These are phyloP conservation scores for Microplitis demolitor DNA, from an alignment of 1,140 invertebrate genomes.

Conservation along the genomic window DNA sequence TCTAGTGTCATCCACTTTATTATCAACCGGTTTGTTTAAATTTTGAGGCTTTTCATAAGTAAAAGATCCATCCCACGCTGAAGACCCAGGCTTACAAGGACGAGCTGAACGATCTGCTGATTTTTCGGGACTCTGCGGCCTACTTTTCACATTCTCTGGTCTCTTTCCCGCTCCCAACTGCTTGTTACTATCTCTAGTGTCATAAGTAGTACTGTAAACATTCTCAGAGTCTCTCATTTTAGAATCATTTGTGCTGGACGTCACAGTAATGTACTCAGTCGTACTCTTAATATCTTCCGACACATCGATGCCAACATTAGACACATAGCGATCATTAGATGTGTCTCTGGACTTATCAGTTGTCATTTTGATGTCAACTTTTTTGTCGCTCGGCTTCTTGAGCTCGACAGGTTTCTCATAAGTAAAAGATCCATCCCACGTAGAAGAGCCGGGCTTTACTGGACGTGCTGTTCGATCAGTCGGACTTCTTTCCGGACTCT, in stretches of 20 bases:
- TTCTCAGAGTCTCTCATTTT: too few species aligned
- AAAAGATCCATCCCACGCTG: conserved; percentile 30
- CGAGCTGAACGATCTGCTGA: conserved; percentile 5
- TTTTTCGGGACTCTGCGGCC: conserved; percentile 27
- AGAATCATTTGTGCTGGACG: too few species aligned
- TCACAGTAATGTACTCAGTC: background rate
- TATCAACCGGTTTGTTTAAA: background rate
- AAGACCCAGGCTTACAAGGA: conserved; percentile 20
- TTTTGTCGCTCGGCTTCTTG: background rate
- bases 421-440: conserved; percentile 30
- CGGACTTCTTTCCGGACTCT: conserved; percentile 20
- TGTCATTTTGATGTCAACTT: background rate
- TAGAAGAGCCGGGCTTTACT: conserved; percentile 21
- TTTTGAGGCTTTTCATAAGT: conserved; percentile 9
- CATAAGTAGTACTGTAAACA: background rate
- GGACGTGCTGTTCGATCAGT: conserved; percentile 9
- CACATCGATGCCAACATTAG: background rate
- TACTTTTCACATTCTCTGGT: background rate
- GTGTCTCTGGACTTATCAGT: conserved; percentile 5
- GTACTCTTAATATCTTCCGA: background rate
- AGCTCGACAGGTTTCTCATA: conserved; percentile 19
- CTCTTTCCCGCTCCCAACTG: too few species aligned
- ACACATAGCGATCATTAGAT: background rate
- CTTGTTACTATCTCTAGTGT: too few species aligned
- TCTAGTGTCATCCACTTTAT: conserved; percentile 1